Conservation (phyloP, 2,113 vertebrate genomes). For the Pithys albifrons region DNA sequence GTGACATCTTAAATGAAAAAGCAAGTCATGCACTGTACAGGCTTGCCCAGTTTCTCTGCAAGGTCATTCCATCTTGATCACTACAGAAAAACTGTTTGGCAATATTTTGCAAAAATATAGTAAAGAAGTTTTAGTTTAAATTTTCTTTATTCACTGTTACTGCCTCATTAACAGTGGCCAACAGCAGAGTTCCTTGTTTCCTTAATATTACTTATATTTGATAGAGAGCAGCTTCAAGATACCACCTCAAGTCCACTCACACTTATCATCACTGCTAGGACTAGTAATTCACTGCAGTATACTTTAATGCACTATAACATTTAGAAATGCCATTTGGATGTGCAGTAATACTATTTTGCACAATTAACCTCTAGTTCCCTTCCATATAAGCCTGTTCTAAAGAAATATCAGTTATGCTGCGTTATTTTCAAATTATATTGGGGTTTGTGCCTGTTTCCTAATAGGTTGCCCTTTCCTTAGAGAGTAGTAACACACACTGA, state of each 20-base stretch:
- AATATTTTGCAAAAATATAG: neutral
- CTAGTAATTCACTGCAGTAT: conserved; percentile 46
- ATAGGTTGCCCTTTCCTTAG: conserved; percentile 40
- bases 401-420: conserved; percentile 6
- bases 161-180: conserved; percentile 2
- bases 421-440: conserved; percentile 49
- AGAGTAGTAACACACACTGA: neutral
- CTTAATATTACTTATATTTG: conserved; percentile 6
- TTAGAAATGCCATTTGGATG: conserved; percentile 39
- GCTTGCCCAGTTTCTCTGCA: neutral
- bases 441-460: conserved; percentile 7
- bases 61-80: neutral
- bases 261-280: conserved; percentile 29
- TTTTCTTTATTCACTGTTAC: neutral
- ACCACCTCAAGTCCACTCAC: neutral
- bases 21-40: fast-evolving
- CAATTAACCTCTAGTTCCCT: conserved; percentile 57
- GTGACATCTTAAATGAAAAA: neutral
- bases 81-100: neutral
- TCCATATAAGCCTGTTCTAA: conserved; percentile 10
- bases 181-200: conserved; percentile 18
- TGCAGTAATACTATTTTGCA: conserved; percentile 55
- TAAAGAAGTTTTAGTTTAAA: neutral
- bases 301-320: conserved; percentile 56
- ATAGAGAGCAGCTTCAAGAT: conserved; percentile 2